Base-by-base conservation (phyloP, 2,113 vertebrate genomes). In the Nyctibius bracteatus region DNA sequence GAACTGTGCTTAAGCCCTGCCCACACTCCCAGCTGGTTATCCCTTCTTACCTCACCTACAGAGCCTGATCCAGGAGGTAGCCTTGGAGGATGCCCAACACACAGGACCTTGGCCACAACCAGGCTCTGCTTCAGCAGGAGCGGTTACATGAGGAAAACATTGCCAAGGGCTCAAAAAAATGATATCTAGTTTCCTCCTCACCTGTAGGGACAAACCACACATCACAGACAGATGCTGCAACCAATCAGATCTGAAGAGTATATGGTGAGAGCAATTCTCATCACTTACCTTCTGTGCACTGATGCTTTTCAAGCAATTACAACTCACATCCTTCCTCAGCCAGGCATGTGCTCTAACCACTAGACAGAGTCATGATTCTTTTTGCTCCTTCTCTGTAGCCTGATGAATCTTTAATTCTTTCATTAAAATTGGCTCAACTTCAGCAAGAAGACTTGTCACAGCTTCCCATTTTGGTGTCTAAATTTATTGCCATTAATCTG, bases 391-490 rank as follows among this genome's bases (percentile, higher is more conserved):
- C 59, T 44, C 43, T 94, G 46, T 74, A 73, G 39, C 63, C 51
- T 89, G 83, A 94, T 97, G 80, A 96, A 96, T 95, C 86, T 97
- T 95, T 97, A 96, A 97, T 95, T 94, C 72, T 94, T 95, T 94
- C 88, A 97, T 97, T 95, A 94, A 94, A 86, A 66, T 72, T 83
- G 77, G 77, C 94, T 92, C 77, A 92, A 68, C 72, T 91, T 86
- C 67, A 81, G 61, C 71, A 92, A 72, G 52, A 91, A 47, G 55
- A 51, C 51, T 78, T 92, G 71, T 74, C 72, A 92, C 1, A 9
- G 59, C 13, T 91, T 88, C 68, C 55, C 72, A 41, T 88, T 88
- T 84, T 62, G 33, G 63, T 89, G 55, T 63, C 80, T 84, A n/a
- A 81, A 94, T 95, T 81, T 92, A 94, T 88, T 95, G 68, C 30